Evolutionary conservation across 2,797 vertebrate genomes (phyloP), one percentile per base, ranked within the genome.

Genomic region (Enteromius fasciolatus): DNA sequence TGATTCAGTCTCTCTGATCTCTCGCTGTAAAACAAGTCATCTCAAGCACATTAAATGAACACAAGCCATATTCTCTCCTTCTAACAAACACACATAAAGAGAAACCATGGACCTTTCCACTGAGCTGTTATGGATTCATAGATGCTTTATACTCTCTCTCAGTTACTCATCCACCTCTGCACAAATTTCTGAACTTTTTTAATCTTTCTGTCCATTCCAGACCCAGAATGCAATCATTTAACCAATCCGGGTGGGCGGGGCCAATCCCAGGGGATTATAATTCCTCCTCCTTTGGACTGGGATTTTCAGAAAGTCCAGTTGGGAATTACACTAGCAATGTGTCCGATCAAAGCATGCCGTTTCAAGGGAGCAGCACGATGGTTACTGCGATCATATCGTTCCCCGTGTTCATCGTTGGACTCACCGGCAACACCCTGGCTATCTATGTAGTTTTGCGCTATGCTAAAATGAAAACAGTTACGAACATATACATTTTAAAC

Each of bases 401-500:
- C 87, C 95, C 95, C 0, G 98, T 99, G 78, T 98, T 98, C 0
- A 90, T 96, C 73, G 93, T 98, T 81, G 98, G 98, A 3, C 91
- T 99, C 73, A 92, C 90, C 9, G 98, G 98, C 17, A 99, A 99
- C 93, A 97, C 97, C 0, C 90, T 99, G 89, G 97, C 97, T 84
- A 99, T 99, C 90, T 98, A 98, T 0, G 96, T 98, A 88, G 96
- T 98, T 54, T 93, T 98, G 87, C 92, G 95, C 48, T 96, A 97
- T 39, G 94, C 97, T 2, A 96, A 97, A 78, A 97, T 96, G 41
- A 96, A 97, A 63, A 98, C 97, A 0, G 98, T 99, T 85, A 99
- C 98, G 86, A 98, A 96, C 0, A 95, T 99, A 88, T 99, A 99
- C 89, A 99, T 99, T 88, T 89, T 99, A 83, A 99, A 99, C 92